Conservation (phyloP, 2,113 vertebrate species). For the Sorex fumeus region DNA sequence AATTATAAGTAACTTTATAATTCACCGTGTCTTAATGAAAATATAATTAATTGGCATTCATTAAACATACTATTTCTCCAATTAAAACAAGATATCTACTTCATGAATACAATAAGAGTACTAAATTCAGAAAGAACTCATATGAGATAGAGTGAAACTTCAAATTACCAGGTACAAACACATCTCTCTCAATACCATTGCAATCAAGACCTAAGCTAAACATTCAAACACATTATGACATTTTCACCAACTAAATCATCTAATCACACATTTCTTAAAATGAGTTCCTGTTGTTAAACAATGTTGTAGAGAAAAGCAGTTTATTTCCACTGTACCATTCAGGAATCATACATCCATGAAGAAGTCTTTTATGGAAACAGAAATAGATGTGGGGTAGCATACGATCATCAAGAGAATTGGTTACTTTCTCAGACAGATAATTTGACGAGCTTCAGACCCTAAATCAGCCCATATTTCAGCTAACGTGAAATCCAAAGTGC, state of each 20-base stretch:
- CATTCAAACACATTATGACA: background rate
- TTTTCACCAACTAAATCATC: background rate
- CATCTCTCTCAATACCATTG: background rate
- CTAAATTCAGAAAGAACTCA: background rate
- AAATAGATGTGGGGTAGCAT: background rate
- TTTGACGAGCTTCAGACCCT: background rate
- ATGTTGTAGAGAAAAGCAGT: background rate
- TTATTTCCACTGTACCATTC: background rate
- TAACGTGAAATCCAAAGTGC: background rate
- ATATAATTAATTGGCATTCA: too few relatives aligned
- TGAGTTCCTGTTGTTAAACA: background rate
- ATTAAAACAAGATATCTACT: too few relatives aligned
- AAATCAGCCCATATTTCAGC: background rate
- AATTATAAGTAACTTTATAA: too few relatives aligned
- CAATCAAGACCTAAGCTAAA: background rate
- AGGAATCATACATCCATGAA: background rate
- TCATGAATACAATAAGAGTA: background rate
- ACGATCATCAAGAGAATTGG: background rate
- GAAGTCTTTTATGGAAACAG: background rate
- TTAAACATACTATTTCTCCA: too few relatives aligned
- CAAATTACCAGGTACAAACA: background rate
- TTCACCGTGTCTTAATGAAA: too few relatives aligned
- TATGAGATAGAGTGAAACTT: background rate
- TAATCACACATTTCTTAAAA: background rate
- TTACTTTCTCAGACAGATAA: background rate